Percentiles rank a stretch among this genome's conserved stretches.
Evolutionary conservation across 1,140 invertebrate genomes (phyloP).

Genomic region (Contarinia nasturtii): DNA sequence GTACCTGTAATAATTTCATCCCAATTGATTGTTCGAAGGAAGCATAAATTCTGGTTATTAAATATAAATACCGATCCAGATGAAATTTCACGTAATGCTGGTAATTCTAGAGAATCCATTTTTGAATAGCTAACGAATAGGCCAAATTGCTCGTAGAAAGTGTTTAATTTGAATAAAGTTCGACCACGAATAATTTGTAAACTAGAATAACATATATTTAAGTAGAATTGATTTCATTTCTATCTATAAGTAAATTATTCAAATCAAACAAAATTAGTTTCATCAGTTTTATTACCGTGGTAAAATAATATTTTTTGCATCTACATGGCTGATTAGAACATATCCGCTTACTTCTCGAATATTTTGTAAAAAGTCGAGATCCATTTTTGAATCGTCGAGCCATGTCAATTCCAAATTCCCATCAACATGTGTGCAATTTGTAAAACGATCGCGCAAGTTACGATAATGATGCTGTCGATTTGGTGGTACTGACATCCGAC

Average conservation of each 20-base stretch:
- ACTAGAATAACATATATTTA: conserved; percentile 15
- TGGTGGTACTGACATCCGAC: conserved; percentile 77
- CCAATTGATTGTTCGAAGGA: conserved; percentile 87
- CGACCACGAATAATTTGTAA: conserved; percentile 89
- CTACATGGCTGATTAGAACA: conserved; percentile 85
- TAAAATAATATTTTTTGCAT: conserved; percentile 65
- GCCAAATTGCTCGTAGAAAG: conserved; percentile 64
- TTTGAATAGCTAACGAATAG: conserved; percentile 72
- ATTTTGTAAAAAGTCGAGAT: conserved; percentile 82
- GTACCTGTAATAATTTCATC: conserved; percentile 59
- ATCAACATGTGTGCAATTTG: conserved; percentile 94
- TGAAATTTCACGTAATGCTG: conserved; percentile 73
- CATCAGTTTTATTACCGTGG: conserved; percentile 29
- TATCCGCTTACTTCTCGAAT: conserved; percentile 94
- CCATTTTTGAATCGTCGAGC: conserved; percentile 65
- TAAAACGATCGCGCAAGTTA: conserved; percentile 79
- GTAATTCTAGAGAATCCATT: conserved; percentile 77
- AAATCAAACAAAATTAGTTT: neutral
- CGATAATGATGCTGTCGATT: conserved; percentile 82
- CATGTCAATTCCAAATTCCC: conserved; percentile 92
- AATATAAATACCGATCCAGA: conserved; percentile 78
- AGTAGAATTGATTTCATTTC: too few relatives aligned
- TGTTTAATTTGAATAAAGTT: conserved; percentile 71
- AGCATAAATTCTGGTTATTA: conserved; percentile 91
- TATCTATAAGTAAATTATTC: too few relatives aligned